Percentiles rank a stretch among this genome's conserved stretches.
Conservation (phyloP, 1,140 invertebrate species). For the Lepidurus arcticus region DNA sequence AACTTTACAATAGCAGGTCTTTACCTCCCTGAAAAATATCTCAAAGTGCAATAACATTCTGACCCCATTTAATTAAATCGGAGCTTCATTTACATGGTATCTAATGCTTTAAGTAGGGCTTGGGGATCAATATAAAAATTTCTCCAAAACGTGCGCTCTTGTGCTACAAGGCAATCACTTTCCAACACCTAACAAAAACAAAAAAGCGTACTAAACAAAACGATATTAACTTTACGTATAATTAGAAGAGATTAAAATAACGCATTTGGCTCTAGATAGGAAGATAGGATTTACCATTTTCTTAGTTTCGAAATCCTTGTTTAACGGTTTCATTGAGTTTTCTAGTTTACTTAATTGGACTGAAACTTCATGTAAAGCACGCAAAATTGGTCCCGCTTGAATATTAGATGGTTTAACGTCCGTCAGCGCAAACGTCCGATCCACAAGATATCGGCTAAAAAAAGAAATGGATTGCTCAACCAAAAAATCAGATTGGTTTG, state of each 20-base stretch:
- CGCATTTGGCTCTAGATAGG: background rate
- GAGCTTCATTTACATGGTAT: background rate
- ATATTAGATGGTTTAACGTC: background rate
- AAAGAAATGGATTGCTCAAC: background rate
- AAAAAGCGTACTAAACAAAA: background rate
- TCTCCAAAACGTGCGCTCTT: background rate
- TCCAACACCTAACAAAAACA: background rate
- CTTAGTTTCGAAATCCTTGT: background rate
- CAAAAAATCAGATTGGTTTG: background rate
- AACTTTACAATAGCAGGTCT: background rate
- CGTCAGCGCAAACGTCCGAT: background rate
- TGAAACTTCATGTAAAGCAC: background rate
- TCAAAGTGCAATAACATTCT: background rate
- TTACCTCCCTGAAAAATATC: background rate
- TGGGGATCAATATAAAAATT: conserved; percentile 5
- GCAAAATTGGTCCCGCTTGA: background rate
- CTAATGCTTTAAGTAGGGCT: background rate
- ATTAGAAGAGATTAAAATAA: background rate
- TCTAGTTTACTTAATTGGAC: background rate
- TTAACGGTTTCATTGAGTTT: background rate
- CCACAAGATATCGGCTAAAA: background rate
- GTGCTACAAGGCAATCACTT: background rate
- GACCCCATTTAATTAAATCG: background rate
- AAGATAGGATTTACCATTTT: background rate
- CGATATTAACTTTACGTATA: background rate